Evolutionary conservation across 2,113 vertebrate genomes (phyloP), one percentile per base, ranked within the genome.

Genomic region (Oncorhynchus kisutch): DNA sequence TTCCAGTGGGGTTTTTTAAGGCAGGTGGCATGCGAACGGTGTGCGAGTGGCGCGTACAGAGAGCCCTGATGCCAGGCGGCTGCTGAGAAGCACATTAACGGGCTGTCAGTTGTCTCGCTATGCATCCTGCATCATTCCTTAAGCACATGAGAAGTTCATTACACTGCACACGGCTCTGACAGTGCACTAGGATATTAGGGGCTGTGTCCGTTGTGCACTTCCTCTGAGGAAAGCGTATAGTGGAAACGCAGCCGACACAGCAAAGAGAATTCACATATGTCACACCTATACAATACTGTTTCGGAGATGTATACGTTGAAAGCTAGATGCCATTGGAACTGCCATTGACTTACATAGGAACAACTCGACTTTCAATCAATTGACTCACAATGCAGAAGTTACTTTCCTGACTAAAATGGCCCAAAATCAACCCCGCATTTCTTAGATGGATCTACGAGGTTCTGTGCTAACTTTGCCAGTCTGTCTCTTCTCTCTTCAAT

Each of bases 91-190:
- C 91, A 89, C 93, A 95, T 95, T 95, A 95, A 91, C 91, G 91
- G 90, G 91, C 94, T 95, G 95, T 94, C 94, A 94, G 93, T 92
- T 82, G 90, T 86, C 93, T 90, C 90, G 88, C 91, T 88, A 89
- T 92, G 93, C 93, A 90, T 92, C 92, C 94, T 93, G 94, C 94
- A 94, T 95, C 94, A 94, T 91, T 94, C 94, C 93, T 94, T 94
- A 94, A 96, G 94, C 95, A 94, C 94, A 93, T 93, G 95, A 95
- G 94, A 93, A 94, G 94, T 95, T 95, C 94, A 95, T 95, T 96
- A 94, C 90, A 90, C 85, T 89, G 5, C 82, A 86, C 88, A 86
- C 88, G 88, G 91, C 91, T 92, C 92, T 88, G 93, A 90, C 92
- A 91, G 89, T 83, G 87, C 81, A 79, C 79, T 22, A 75, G 83